These are phyloP conservation scores for Drosophila albomicans DNA, from an alignment of 1,140 invertebrate genomes.

Conservation along the genomic window DNA sequence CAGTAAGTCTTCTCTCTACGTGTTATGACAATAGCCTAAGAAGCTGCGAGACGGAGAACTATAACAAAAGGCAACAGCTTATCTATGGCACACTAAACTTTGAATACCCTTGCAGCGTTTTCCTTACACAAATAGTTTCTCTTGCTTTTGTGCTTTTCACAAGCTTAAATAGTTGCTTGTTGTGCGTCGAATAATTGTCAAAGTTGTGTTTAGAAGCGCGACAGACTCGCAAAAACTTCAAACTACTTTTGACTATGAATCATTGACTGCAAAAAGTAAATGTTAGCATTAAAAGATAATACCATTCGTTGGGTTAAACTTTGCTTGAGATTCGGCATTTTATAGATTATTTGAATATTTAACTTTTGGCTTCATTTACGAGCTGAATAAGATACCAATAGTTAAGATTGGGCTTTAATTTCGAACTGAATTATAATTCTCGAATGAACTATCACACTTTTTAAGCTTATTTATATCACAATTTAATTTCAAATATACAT, in stretches of 20 bases:
- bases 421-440: no score
- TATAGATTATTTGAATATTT: no score
- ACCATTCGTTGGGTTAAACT: no score
- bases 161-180: slow-evolving; percentile 11
- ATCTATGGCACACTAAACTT: slow-evolving; percentile 34
- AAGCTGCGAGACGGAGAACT: slow-evolving; percentile 1
- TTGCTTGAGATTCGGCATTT: no score
- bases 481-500: no score
- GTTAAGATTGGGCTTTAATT: no score
- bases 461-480: no score
- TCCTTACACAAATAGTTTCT: slow-evolving; percentile 8
- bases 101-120: slow-evolving; percentile 26
- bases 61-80: slow-evolving; percentile 35
- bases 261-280: not conserved
- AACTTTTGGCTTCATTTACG: no score
- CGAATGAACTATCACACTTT: no score
- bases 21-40: slow-evolving; percentile 63
- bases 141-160: not conserved
- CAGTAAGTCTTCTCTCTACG: slow-evolving; percentile 38
- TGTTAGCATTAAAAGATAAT: not conserved
- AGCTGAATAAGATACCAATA: no score
- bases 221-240: slow-evolving; percentile 6
- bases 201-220: slow-evolving; percentile 11
- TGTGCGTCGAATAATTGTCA: slow-evolving; percentile 15
- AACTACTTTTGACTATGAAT: not conserved